phyloP scores from a whole-genome alignment of 2,797 vertebrate genomes.

The Helarctos malayanus region DNA sequence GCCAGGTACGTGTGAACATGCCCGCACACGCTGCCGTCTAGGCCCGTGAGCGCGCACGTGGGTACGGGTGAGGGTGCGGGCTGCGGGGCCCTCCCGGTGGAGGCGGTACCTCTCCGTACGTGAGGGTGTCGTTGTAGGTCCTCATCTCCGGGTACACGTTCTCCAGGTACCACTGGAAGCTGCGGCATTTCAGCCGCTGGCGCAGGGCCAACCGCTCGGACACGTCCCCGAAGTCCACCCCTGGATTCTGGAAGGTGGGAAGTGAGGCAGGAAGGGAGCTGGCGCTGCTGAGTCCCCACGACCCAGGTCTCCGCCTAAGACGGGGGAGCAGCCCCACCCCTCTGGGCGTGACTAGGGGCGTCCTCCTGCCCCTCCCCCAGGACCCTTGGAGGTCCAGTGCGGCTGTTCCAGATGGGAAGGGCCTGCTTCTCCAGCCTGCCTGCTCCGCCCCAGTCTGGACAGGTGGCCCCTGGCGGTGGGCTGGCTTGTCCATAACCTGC shows the following conservation, averaged over 20 bases:
- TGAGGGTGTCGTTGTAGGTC: slow-evolving; percentile 98
- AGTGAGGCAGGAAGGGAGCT: rapidly evolving
- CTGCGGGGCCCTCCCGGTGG: background rate
- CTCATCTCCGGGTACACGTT: slow-evolving; percentile 99
- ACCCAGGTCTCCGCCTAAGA: background rate
- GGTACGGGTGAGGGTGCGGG: background rate
- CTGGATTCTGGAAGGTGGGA: slow-evolving; percentile 93
- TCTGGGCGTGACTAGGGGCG: background rate
- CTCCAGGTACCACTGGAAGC: slow-evolving; percentile 98
- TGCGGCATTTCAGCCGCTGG: slow-evolving; percentile 95
- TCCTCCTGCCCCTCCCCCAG: background rate
- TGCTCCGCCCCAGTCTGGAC: background rate
- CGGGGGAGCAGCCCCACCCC: rapidly evolving
- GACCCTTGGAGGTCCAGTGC: background rate
- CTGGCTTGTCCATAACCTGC: background rate
- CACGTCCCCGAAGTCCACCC: slow-evolving; percentile 98
- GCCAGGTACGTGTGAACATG: background rate
- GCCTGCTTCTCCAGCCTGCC: background rate
- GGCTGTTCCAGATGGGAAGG: background rate
- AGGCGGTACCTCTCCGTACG: slow-evolving; percentile 96
- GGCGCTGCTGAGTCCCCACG: rapidly evolving
- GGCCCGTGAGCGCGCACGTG: background rate
- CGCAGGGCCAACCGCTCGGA: slow-evolving; percentile 96
- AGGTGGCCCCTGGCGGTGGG: rapidly evolving
- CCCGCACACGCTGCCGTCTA: background rate